These are phyloP conservation scores for Todus mexicanus DNA, from an alignment of 2,797 vertebrate genomes.

Conservation along the genomic window DNA sequence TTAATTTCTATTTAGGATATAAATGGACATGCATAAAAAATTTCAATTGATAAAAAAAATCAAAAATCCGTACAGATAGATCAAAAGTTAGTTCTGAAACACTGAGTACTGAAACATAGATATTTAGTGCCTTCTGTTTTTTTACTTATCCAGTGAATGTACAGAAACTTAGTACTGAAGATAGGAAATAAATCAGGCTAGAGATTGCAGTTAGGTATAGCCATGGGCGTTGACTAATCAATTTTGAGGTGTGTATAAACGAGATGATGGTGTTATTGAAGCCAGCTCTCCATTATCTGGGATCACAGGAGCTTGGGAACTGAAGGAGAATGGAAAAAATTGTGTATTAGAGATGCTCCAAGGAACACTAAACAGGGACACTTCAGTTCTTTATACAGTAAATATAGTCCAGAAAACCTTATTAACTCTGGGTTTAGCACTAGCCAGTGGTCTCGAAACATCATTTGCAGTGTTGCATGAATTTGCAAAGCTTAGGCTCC, in stretches of 20 bases:
- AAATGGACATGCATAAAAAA: background rate
- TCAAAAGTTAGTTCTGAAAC: background rate
- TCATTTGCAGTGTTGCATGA: background rate
- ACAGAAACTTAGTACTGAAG: background rate
- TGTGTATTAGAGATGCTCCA: background rate
- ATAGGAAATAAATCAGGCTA: background rate
- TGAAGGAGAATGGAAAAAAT: background rate
- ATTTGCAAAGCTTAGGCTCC: background rate
- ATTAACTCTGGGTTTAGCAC: background rate
- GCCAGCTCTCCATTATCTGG: background rate
- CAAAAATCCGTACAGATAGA: background rate
- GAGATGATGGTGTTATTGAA: background rate
- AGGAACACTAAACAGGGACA: background rate
- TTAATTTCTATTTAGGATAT: background rate
- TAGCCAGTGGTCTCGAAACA: background rate
- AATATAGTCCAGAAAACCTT: background rate
- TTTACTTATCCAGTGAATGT: background rate
- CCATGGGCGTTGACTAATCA: background rate
- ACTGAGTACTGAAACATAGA: background rate
- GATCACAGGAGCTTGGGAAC: background rate
- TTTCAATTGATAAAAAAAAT: background rate
- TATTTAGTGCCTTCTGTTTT: background rate
- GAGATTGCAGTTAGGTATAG: background rate
- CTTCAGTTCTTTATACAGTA: background rate
- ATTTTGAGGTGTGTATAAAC: background rate